These are phyloP conservation scores for Etia nguti DNA, from an alignment of 2,113 vertebrate genomes.

Conservation along the genomic window DNA sequence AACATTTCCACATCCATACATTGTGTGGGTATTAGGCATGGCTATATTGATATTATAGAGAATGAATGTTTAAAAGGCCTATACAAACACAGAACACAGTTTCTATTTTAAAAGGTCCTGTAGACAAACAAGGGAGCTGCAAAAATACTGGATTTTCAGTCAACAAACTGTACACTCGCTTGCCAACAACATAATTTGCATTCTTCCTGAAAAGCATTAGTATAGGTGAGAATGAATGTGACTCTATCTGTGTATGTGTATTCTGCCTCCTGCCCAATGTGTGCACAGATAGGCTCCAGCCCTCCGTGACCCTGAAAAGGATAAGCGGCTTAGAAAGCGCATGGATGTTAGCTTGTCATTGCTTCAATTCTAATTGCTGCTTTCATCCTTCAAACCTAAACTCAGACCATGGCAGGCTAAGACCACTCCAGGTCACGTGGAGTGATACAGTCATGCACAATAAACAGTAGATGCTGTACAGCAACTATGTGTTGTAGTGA, in stretches of 20 bases:
- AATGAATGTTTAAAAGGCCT: neutral
- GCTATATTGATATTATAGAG: neutral
- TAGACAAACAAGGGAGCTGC: neutral
- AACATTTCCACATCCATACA: neutral
- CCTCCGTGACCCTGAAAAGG: neutral
- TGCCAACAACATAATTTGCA: neutral
- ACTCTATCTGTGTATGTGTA: neutral
- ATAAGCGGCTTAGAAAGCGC: slow-evolving; percentile 15
- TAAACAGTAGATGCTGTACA: neutral
- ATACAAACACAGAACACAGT: neutral
- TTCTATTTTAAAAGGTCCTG: neutral
- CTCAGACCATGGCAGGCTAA: neutral
- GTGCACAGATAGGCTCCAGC: neutral
- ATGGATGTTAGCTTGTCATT: slow-evolving; percentile 2
- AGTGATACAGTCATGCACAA: neutral
- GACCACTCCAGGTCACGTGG: neutral
- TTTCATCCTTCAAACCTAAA: slow-evolving; percentile 3
- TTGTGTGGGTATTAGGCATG: neutral
- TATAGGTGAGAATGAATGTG: neutral
- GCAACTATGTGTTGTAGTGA: neutral
- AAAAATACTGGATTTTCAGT: neutral
- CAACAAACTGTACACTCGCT: neutral
- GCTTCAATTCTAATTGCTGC: neutral
- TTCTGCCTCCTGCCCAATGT: neutral
- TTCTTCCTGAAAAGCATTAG: neutral